Percentiles rank a stretch among this genome's conserved stretches.
These are phyloP conservation scores for Chaetophractus vellerosus DNA, from an alignment of 2,797 vertebrate species.

Conservation along the genomic window DNA sequence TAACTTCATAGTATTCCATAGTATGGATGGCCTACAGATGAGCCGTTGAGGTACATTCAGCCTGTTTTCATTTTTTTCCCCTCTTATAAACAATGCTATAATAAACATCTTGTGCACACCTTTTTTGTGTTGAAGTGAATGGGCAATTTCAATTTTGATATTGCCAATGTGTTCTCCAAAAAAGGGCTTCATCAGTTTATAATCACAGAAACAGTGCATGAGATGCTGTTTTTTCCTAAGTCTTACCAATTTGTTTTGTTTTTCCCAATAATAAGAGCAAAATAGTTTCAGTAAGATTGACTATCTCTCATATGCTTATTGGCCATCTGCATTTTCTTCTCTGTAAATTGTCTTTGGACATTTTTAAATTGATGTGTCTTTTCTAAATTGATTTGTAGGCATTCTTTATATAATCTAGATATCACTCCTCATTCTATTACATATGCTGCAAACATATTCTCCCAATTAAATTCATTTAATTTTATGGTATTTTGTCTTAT, in stretches of 20 bases:
- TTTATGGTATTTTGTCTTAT: slow-evolving; percentile 33
- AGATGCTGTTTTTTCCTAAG: not conserved
- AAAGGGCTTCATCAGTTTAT: not conserved
- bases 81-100: not conserved
- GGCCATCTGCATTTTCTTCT: not conserved
- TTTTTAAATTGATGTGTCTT: not conserved
- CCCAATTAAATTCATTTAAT: not conserved
- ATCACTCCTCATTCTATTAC: not conserved
- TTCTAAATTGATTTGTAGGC: not conserved
- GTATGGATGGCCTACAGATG: not conserved
- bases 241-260: not conserved
- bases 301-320: no score
- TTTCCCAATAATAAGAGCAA: not conserved
- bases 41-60: not conserved
- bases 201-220: not conserved
- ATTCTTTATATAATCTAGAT: not conserved
- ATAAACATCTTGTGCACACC: not conserved
- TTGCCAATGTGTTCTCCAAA: not conserved
- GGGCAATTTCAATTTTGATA: not conserved
- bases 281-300: not conserved
- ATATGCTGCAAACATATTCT: not conserved
- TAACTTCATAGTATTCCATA: not conserved
- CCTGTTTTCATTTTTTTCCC: not conserved
- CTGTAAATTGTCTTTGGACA: not conserved
- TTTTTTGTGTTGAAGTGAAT: not conserved